Evolutionary conservation across 1,140 invertebrate species (phyloP), one percentile per base, ranked within the genome.

Genomic region (Brachionus rubens): DNA sequence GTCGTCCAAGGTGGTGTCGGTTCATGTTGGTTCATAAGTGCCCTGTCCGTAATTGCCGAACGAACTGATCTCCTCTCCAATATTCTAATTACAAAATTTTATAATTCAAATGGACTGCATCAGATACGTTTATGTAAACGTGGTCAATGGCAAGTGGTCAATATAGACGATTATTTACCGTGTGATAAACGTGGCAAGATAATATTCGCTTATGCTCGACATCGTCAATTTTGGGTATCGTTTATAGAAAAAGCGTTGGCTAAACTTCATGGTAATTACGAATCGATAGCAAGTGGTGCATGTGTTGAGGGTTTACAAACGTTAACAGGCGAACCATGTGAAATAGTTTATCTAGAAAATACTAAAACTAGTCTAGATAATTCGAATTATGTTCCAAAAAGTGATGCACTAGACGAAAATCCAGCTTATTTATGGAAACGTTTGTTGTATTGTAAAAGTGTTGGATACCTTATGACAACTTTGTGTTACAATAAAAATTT

Each of bases 161-260:
- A 97, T 1, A 91, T 99, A 1, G 96, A 99, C 83, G 96, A 99
- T 86, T 87, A 96, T 72, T 87, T 99, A 79, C 96, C 96, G 0
- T 97, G 94, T 87, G 92, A 96, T 86, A 36, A 33, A 33, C 7
- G 46, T 28, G 47, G 68, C 4, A 72, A 72, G 33, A 48, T 72
- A 16, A 54, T 59, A 56, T 65, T 90, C 79, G 68, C 68, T 6
- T 98, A 96, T 86, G 96, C 94, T 43, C 92, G 96, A 91, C 92
- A 94, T 2, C 92, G 92, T 86, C 94, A 99, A 83, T 86, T 99
- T 24, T 99, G 95, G 95, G 94, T 98, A 50, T 94, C 96, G 1
- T 85, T 99, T 26, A 97, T 99, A 78, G 96, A 99, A 84, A 99
- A 99, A 86, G 96, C 95, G 0, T 91, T 98, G 24, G 96, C 96